These are phyloP conservation scores for Mustela lutreola DNA, from an alignment of 2,113 vertebrate species.

Conservation along the genomic window DNA sequence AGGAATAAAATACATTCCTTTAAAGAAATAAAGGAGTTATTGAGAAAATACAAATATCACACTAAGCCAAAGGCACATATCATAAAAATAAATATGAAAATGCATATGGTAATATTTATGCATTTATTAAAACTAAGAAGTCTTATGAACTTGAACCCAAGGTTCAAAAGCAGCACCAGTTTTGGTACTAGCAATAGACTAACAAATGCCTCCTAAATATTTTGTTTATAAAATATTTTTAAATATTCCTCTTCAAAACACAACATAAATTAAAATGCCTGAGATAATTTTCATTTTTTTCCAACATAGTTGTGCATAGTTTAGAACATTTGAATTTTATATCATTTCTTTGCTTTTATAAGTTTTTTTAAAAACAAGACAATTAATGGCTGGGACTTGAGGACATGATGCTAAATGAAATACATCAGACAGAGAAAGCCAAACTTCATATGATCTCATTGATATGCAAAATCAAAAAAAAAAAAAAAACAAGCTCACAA, in stretches of 20 bases:
- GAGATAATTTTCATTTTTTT: not conserved
- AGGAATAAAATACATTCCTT: not conserved
- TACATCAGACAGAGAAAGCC: not conserved
- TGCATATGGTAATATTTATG: not conserved
- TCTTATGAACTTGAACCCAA: not conserved
- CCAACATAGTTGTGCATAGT: not conserved
- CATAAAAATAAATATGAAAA: not conserved
- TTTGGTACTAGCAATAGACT: not conserved
- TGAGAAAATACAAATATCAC: not conserved
- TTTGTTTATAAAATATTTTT: not conserved
- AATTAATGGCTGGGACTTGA: not conserved
- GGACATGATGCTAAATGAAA: not conserved
- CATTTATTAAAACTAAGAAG: not conserved
- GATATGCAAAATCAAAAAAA: not conserved
- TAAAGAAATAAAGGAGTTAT: not conserved
- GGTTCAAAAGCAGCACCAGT: not conserved
- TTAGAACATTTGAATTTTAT: not conserved
- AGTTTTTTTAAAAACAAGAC: not conserved
- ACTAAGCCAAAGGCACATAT: not conserved
- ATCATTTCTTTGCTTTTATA: not conserved
- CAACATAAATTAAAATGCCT: not conserved
- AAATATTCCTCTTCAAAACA: not conserved
- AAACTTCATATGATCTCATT: not conserved
- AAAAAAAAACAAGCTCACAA: not conserved
- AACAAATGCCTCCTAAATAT: not conserved